phyloP scores from a whole-genome alignment of 2,797 vertebrate species.

The Anomalospiza imberbis region DNA sequence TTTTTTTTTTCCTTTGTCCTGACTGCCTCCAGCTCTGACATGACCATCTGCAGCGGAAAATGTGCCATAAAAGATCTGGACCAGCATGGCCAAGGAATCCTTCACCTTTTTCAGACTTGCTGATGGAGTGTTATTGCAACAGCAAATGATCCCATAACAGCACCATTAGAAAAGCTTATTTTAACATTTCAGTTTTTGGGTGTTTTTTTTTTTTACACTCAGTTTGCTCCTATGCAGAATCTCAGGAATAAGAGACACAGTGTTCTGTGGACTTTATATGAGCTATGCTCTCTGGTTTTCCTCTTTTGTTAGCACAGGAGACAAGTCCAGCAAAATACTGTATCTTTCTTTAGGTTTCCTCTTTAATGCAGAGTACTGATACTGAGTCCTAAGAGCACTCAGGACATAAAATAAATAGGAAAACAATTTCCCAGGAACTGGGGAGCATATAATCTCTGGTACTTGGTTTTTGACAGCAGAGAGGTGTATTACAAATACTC shows the following conservation, averaged over 20 bases:
- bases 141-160: background rate
- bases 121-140: background rate
- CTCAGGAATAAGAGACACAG: background rate
- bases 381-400: background rate
- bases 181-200: background rate
- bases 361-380: background rate
- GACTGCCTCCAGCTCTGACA: background rate
- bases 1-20: background rate
- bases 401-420: background rate
- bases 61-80: background rate
- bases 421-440: background rate
- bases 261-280: background rate
- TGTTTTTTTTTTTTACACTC: background rate
- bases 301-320: background rate
- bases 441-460: accelerated
- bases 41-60: background rate
- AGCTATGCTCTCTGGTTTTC: background rate
- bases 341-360: background rate
- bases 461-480: background rate
- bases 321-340: background rate
- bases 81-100: background rate
- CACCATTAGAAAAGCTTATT: background rate
- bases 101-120: background rate
- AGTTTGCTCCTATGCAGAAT: background rate
- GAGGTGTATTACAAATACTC: background rate